Percentiles rank a stretch among this genome's conserved stretches.
Evolutionary conservation across 2,797 vertebrate species (phyloP).

Genomic region (Trichosurus vulpecula): DNA sequence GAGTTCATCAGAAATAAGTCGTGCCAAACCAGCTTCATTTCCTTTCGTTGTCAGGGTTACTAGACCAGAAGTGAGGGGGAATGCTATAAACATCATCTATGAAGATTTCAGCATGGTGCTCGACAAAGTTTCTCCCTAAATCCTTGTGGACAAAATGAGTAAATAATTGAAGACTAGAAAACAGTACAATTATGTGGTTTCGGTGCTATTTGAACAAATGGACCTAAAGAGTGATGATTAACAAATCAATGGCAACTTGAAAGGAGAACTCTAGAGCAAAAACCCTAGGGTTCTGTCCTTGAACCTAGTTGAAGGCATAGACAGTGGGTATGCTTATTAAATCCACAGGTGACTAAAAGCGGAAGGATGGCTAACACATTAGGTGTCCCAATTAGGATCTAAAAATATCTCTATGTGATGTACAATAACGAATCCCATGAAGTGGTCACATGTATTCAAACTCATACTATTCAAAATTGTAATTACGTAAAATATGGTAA

Average conservation of each 20-base stretch:
- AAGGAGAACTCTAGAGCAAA: neutral
- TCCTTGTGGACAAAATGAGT: neutral
- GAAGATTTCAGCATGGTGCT: neutral
- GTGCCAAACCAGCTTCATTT: neutral
- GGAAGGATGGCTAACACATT: neutral
- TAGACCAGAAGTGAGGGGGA: neutral
- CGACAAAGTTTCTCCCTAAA: neutral
- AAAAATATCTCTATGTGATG: neutral
- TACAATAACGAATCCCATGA: neutral
- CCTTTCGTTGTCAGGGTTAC: neutral
- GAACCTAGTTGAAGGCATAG: neutral
- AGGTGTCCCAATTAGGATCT: neutral
- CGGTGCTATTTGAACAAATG: neutral
- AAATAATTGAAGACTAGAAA: neutral
- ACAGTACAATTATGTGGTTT: neutral
- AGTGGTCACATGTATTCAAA: neutral
- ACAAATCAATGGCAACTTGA: neutral
- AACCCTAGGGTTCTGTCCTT: neutral
- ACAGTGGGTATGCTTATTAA: neutral
- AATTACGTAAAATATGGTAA: neutral
- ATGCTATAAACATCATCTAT: neutral
- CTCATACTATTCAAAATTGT: neutral
- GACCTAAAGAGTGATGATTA: neutral
- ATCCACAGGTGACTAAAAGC: neutral
- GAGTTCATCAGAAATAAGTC: neutral